Evolutionary conservation across 2,797 vertebrate genomes (phyloP).

Genomic region (Carduelis carduelis): DNA sequence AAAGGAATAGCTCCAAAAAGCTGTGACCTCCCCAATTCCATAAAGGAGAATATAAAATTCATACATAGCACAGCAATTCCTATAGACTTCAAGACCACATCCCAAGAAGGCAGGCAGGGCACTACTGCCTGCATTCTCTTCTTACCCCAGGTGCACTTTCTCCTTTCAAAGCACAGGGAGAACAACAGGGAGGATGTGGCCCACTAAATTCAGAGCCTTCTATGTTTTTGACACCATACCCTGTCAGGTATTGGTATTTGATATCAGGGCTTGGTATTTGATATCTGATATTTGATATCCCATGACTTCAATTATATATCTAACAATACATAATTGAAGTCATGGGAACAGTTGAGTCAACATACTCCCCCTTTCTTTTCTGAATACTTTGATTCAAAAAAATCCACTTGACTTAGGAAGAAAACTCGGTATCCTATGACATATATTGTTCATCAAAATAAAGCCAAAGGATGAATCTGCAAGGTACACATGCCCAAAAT

Average conservation of each 20-base stretch:
- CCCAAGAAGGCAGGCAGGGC: not conserved
- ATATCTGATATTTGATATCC: not conserved
- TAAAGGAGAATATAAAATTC: not conserved
- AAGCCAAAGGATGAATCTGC: not conserved
- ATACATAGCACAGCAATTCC: not conserved
- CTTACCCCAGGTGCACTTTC: not conserved
- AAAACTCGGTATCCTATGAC: not conserved
- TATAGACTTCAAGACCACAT: not conserved
- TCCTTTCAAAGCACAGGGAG: not conserved
- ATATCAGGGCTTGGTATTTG: not conserved
- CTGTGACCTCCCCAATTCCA: not conserved
- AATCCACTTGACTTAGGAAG: not conserved
- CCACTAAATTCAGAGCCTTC: not conserved
- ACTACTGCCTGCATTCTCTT: fast-evolving
- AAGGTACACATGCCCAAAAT: not conserved
- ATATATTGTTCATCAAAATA: not conserved
- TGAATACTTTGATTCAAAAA: not conserved
- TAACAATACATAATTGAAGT: not conserved
- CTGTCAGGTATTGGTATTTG: not conserved
- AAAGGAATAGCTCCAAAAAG: not conserved
- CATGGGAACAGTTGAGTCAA: not conserved
- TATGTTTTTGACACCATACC: not conserved
- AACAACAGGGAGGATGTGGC: not conserved
- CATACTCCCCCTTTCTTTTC: not conserved
- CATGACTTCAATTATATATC: no score